Conservation (phyloP, 1,140 invertebrate genomes). For the Drosophila melanica region DNA sequence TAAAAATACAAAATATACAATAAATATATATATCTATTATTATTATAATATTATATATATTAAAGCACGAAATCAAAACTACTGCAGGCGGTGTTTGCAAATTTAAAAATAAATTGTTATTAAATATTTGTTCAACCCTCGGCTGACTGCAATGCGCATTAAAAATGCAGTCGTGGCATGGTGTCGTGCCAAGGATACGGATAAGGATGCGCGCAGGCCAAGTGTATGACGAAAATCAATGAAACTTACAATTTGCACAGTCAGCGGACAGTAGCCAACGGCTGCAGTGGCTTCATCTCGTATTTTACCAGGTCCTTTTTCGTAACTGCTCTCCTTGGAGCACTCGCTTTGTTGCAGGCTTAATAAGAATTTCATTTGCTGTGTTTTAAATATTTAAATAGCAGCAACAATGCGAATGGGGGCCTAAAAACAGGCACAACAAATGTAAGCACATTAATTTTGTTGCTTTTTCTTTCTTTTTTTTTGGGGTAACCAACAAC, state of each 20-base stretch:
- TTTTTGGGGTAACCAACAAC: slow-evolving; percentile 56
- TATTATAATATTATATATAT: no score
- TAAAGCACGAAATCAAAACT: no score
- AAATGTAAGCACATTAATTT: slow-evolving; percentile 70
- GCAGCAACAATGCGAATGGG: slow-evolving; percentile 27
- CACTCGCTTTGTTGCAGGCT: slow-evolving; percentile 38
- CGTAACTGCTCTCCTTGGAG: background rate
- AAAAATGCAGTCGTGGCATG: slow-evolving; percentile 64
- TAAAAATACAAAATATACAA: no score
- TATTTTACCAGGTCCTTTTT: background rate
- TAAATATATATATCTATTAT: no score
- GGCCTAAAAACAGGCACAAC: slow-evolving; percentile 32
- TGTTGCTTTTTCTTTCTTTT: slow-evolving; percentile 13
- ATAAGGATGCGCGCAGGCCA: slow-evolving; percentile 24
- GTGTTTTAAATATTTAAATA: slow-evolving; percentile 71
- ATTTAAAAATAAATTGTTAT: slow-evolving; percentile 55
- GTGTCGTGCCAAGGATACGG: slow-evolving; percentile 51
- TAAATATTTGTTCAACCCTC: slow-evolving; percentile 60
- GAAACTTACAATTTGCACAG: slow-evolving; percentile 64
- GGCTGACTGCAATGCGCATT: slow-evolving; percentile 71
- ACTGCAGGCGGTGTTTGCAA: slow-evolving; percentile 25
- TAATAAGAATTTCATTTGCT: slow-evolving; percentile 59
- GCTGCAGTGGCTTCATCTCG: slow-evolving; percentile 48
- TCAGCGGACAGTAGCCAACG: slow-evolving; percentile 39
- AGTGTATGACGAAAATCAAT: slow-evolving; percentile 69